phyloP scores from a whole-genome alignment of 1,140 invertebrate genomes.

The Drosophila biarmipes region DNA sequence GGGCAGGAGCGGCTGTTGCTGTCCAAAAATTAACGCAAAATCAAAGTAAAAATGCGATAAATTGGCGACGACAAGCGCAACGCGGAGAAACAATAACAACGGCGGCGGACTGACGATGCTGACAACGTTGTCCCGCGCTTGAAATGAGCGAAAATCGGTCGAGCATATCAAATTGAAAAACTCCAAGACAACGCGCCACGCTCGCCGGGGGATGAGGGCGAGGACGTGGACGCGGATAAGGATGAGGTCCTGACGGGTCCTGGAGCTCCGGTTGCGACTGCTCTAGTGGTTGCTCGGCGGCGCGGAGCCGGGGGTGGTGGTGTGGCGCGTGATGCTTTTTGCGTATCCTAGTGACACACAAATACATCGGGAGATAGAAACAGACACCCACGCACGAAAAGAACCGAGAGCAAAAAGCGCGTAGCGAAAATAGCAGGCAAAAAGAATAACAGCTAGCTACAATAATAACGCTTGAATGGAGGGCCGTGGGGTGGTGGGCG shows the following conservation, averaged over 20 bases:
- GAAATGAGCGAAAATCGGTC: conserved; percentile 82
- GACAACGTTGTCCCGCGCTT: conserved; percentile 59
- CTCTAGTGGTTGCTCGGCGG: conserved; percentile 1
- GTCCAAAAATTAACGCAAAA: conserved; percentile 82
- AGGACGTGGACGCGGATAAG: background rate
- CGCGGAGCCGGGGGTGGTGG: background rate
- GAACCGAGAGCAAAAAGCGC: conserved; percentile 63
- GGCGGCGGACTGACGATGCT: conserved; percentile 32
- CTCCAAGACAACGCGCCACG: conserved; percentile 65
- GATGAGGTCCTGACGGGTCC: conserved; percentile 20
- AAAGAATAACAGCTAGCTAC: conserved; percentile 71
- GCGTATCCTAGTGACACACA: conserved; percentile 82
- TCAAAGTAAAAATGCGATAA: conserved; percentile 83
- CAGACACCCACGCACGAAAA: conserved; percentile 51
- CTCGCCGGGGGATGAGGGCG: background rate
- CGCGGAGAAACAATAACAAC: conserved; percentile 54
- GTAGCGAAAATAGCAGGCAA: conserved; percentile 58
- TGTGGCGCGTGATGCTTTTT: conserved; percentile 70
- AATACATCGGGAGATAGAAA: conserved; percentile 52
- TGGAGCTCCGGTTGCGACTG: conserved; percentile 10
- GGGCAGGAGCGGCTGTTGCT: conserved; percentile 18
- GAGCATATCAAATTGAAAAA: conserved; percentile 83
- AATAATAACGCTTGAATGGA: conserved; percentile 62
- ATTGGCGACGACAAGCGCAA: conserved; percentile 79
- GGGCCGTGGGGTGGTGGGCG: conserved; percentile 17